Percentiles rank a stretch among this genome's conserved stretches.
Conservation (phyloP, 2,113 vertebrate genomes). For the Aldabrachelys gigantea region DNA sequence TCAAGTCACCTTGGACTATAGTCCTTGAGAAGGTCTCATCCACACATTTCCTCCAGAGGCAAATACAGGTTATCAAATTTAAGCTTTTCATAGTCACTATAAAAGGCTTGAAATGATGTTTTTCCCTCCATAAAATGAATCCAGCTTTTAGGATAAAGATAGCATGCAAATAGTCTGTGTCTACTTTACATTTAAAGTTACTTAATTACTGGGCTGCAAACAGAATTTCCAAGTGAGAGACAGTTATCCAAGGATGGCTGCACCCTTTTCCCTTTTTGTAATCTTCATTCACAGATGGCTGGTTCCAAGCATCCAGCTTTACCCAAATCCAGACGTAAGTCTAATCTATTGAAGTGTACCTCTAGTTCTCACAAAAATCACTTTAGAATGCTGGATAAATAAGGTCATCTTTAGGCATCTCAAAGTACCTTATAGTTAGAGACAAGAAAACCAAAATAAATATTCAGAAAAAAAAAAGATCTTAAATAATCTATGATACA, state of each 20-base stretch:
- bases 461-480: neutral
- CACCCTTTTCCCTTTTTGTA: neutral
- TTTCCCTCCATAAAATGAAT: neutral
- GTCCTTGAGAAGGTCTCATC: neutral
- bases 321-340: neutral
- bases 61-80: neutral
- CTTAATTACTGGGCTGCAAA: neutral
- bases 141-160: neutral
- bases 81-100: neutral
- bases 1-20: neutral
- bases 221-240: neutral
- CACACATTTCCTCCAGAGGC: neutral
- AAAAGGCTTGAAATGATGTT: neutral
- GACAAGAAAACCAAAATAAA: neutral
- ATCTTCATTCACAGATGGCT: neutral
- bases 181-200: neutral
- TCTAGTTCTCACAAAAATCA: neutral
- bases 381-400: neutral
- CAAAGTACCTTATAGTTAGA: neutral
- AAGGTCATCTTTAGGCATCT: neutral
- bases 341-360: neutral
- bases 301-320: neutral
- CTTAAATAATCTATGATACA: neutral
- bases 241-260: neutral
- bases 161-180: neutral